phyloP scores from a whole-genome alignment of 2,888 invertebrate genomes.

The Trichopria drosophilae region DNA sequence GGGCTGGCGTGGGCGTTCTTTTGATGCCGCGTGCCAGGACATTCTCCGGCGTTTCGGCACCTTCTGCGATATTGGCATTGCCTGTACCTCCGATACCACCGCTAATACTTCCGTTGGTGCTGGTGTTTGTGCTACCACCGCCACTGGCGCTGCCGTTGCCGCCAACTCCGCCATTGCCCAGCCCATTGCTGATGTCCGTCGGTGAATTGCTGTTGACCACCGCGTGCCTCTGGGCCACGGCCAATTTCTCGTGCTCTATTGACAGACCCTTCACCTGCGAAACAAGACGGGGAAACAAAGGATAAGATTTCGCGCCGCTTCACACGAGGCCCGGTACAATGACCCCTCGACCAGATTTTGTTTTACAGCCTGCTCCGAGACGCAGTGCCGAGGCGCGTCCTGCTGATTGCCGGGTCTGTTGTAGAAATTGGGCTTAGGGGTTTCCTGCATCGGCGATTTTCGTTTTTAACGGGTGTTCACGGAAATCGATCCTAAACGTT shows the following conservation, averaged over 20 bases:
- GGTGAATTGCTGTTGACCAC: slow-evolving; percentile 51
- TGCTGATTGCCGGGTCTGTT: neutral
- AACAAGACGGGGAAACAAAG: slow-evolving; percentile 31
- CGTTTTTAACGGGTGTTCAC: too few relatives aligned
- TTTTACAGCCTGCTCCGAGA: neutral
- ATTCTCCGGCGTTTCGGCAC: slow-evolving; percentile 43
- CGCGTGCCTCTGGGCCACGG: slow-evolving; percentile 63
- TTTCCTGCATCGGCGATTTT: too few relatives aligned
- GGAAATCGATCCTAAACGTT: too few relatives aligned
- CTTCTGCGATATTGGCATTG: slow-evolving; percentile 47
- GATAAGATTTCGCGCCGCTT: slow-evolving; percentile 25
- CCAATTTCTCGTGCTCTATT: slow-evolving; percentile 72
- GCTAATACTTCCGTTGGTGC: slow-evolving; percentile 11
- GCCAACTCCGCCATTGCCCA: slow-evolving; percentile 40
- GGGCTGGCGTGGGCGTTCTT: slow-evolving; percentile 50
- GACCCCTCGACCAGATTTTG: slow-evolving; percentile 4
- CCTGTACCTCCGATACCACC: slow-evolving; percentile 32
- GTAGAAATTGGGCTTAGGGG: too few relatives aligned
- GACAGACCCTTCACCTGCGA: slow-evolving; percentile 75
- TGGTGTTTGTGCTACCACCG: slow-evolving; percentile 48
- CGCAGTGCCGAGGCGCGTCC: neutral
- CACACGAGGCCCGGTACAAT: slow-evolving; percentile 16
- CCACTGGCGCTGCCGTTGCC: slow-evolving; percentile 52
- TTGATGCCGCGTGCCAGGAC: slow-evolving; percentile 40
- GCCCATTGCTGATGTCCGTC: slow-evolving; percentile 52